Evolutionary conservation across 2,113 vertebrate species (phyloP), one percentile per base, ranked within the genome.

Genomic region (Melanerpes formicivorus): DNA sequence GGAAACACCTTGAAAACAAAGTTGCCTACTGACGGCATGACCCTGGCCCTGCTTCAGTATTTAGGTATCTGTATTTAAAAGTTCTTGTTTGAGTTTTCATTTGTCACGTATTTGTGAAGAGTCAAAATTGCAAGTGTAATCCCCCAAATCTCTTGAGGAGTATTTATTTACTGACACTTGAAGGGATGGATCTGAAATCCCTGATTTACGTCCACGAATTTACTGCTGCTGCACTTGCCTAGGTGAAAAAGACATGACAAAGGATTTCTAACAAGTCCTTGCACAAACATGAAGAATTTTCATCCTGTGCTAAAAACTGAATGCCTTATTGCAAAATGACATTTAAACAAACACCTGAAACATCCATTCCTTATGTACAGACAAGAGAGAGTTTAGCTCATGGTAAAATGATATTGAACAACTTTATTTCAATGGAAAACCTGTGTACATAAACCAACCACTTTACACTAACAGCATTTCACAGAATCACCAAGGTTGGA

Each of bases 21-120:
- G 12, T 44, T 65, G 40, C 32, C 12, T 44, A 23, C 44, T 44
- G 52, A 59, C 2, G 42, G 21, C 29, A 32, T 25, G 6, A 56
- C 10, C 9, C 7, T 9, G 2, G 6, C 14, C 59, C 11, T 46
- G 21, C 30, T 37, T 29, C 0, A 0, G 3, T 30, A 59, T 46
- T 48, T 17, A 60, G 40, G 16, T 40, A 86, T 32, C 11, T 21
- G 3, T 30, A 22, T 46, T 42, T 44, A 59, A 1, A 56, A 72
- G 11, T 34, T 75, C 10, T 44, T 59, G 14, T 14, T 72, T 50
- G 54, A 88, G 54, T 40, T 88, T 42, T 50, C 12, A 29, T 25
- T 67, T 77, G 25, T 34, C 72, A 63, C 9, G 42, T 21, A 9
- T 59, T 75, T 34, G 62, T 60, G 59, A 52, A 59, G 29, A 77